A percentile compares a stretch with the other conserved stretches of the same genome.
These are phyloP conservation scores for Machimus rusticus DNA, from an alignment of 2,888 invertebrate genomes.

Conservation along the genomic window DNA sequence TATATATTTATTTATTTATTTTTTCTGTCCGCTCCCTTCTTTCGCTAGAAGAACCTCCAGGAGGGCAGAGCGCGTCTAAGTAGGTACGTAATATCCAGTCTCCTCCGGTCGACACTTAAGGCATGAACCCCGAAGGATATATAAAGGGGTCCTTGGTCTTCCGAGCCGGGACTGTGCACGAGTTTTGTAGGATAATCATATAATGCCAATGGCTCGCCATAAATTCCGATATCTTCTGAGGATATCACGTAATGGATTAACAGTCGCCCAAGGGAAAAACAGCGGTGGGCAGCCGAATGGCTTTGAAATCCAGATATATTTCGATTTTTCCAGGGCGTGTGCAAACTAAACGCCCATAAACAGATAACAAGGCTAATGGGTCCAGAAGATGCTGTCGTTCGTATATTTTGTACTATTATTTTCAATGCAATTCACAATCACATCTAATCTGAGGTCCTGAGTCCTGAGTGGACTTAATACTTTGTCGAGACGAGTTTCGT, in stretches of 20 bases:
- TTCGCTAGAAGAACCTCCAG: not conserved
- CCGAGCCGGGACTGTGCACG: not conserved
- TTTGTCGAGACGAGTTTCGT: not conserved
- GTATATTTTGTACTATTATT: not conserved
- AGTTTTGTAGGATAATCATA: conserved; percentile 20
- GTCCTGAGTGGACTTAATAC: not conserved
- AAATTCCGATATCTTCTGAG: conserved; percentile 24
- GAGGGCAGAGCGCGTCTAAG: not conserved
- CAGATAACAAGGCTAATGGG: not conserved
- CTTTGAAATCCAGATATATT: conserved; percentile 23
- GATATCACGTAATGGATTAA: conserved; percentile 32
- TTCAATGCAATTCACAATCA: not conserved
- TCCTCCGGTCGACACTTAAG: not conserved
- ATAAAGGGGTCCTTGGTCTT: not conserved
- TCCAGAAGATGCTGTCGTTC: not conserved
- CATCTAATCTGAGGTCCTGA: not conserved
- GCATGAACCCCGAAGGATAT: not conserved
- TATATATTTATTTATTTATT: not conserved
- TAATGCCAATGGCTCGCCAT: conserved; percentile 24
- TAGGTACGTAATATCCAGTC: not conserved
- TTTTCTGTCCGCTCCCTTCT: not conserved
- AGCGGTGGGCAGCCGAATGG: not conserved
- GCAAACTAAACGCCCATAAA: not conserved
- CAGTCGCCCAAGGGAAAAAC: conserved; percentile 13
- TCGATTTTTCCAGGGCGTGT: not conserved